Conservation (phyloP, 1,140 invertebrate species). For the Matsumurasca onukii region DNA sequence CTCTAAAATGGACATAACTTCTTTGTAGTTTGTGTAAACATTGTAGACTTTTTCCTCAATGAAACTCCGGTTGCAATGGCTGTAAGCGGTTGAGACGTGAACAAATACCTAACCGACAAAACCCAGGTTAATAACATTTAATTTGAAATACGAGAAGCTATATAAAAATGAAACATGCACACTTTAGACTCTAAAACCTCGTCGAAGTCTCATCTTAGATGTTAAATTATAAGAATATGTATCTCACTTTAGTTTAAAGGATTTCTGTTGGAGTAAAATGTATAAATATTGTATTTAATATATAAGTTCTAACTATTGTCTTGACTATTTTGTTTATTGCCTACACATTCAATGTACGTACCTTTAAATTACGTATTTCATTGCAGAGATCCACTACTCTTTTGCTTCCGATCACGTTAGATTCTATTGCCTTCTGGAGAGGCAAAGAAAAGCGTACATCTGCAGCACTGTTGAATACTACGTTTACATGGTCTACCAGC, state of each 20-base stretch:
- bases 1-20: neutral
- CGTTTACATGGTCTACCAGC: slow-evolving; percentile 41
- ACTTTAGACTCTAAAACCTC: too few relatives aligned
- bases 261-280: too few relatives aligned
- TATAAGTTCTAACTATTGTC: too few relatives aligned
- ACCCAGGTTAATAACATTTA: too few relatives aligned
- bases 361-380: slow-evolving; percentile 70
- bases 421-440: slow-evolving; percentile 67
- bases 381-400: slow-evolving; percentile 70
- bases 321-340: too few relatives aligned
- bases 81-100: slow-evolving; percentile 2
- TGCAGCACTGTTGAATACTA: slow-evolving; percentile 61
- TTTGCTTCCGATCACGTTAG: slow-evolving; percentile 76
- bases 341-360: too few relatives aligned
- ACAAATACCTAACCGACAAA: neutral
- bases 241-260: too few relatives aligned
- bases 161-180: too few relatives aligned
- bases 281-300: too few relatives aligned
- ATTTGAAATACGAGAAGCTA: too few relatives aligned
- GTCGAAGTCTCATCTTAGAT: too few relatives aligned
- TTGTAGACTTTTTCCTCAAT: neutral
- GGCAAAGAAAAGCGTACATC: slow-evolving; percentile 80
- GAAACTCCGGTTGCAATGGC: neutral
- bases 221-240: too few relatives aligned
- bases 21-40: neutral